Conservation (phyloP, 2,797 vertebrate genomes). For the Morelia viridis region DNA sequence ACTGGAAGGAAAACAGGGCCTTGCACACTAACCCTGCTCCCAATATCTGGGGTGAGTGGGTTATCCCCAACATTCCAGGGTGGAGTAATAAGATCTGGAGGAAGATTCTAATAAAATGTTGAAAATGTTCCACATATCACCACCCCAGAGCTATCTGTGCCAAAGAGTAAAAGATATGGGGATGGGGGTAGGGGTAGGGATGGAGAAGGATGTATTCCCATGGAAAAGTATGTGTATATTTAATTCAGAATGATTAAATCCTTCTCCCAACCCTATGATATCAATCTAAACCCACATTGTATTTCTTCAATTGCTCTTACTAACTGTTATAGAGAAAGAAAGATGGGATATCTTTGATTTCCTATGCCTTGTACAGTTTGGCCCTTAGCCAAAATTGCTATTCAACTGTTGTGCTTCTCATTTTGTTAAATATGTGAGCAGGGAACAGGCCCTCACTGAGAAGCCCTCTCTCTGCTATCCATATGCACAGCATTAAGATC, state of each 20-base stretch:
- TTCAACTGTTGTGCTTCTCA: neutral
- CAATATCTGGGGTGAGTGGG: neutral
- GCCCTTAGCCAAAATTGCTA: neutral
- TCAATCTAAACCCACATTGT: neutral
- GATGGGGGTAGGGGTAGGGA: neutral
- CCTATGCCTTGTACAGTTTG: neutral
- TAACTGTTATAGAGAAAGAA: neutral
- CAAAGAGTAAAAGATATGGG: neutral
- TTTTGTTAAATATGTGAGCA: neutral
- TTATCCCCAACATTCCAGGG: neutral
- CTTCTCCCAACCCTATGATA: neutral
- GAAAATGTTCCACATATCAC: neutral
- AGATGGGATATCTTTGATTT: neutral
- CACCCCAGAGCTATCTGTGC: neutral
- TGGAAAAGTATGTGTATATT: neutral
- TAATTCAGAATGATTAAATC: neutral
- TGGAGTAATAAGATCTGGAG: neutral
- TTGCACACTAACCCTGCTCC: neutral
- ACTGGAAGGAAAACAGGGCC: neutral
- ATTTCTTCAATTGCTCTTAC: neutral
- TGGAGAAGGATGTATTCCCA: neutral
- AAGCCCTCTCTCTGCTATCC: neutral
- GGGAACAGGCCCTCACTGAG: neutral
- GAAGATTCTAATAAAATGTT: neutral
- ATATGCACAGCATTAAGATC: neutral